These are phyloP conservation scores for Drosophila subpulchrella DNA, from an alignment of 1,140 invertebrate species.

Conservation along the genomic window DNA sequence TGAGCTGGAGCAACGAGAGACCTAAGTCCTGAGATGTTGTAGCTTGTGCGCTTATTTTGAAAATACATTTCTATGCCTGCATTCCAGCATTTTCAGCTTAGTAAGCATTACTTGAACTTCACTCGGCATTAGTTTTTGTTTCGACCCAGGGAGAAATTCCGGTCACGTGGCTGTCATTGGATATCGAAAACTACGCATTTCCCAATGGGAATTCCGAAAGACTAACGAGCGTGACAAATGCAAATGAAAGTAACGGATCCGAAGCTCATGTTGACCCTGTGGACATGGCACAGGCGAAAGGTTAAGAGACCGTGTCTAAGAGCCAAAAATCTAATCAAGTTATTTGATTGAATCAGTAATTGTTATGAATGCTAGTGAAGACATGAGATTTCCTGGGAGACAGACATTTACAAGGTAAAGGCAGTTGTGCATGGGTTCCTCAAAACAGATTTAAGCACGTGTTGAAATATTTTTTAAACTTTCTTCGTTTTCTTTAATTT, in stretches of 20 bases:
- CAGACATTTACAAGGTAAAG: background rate
- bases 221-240: conserved; percentile 73
- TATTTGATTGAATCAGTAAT: conserved; percentile 34
- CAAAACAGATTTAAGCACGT: too few relatives aligned
- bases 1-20: conserved; percentile 27
- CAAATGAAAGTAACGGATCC: conserved; percentile 51
- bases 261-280: conserved; percentile 43
- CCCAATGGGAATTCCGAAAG: conserved; percentile 64
- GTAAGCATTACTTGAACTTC: conserved; percentile 20
- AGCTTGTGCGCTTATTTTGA: conserved; percentile 14
- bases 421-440: background rate
- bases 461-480: too few relatives aligned
- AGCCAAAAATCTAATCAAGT: conserved; percentile 33
- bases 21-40: conserved; percentile 9
- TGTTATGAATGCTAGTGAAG: conserved; percentile 22
- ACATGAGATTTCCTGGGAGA: background rate
- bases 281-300: conserved; percentile 28
- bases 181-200: conserved; percentile 57
- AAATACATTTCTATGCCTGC: conserved; percentile 12
- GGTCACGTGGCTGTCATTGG: conserved; percentile 65
- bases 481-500: too few relatives aligned
- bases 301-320: conserved; percentile 6
- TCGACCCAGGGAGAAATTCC: conserved; percentile 20
- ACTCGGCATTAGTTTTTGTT: conserved; percentile 2
- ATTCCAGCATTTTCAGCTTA: conserved; percentile 9